Conservation (phyloP, 1,140 invertebrate species). For the Cyclargus thomasi region DNA sequence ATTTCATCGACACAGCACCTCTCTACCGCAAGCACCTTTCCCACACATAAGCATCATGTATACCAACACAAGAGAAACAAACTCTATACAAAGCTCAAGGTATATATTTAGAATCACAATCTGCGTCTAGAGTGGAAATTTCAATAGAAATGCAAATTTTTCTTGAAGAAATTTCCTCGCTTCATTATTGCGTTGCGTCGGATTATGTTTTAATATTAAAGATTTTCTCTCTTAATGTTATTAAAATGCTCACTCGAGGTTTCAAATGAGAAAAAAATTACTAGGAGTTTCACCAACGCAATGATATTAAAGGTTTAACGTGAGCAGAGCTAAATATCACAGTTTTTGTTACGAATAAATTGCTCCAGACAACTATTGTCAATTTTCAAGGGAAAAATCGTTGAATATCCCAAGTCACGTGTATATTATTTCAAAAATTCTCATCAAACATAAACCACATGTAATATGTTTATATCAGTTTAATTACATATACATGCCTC, state of each 20-base stretch:
- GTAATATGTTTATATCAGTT: not conserved
- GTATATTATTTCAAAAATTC: not conserved
- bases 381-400: not conserved
- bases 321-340: too few relatives aligned
- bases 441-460: not conserved
- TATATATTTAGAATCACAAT: constrained; percentile 64
- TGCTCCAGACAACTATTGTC: not conserved
- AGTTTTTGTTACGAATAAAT: too few relatives aligned
- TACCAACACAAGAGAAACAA: constrained; percentile 33
- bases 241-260: not conserved
- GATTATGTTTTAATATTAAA: constrained; percentile 37
- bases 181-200: constrained; percentile 50
- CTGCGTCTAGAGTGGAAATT: constrained; percentile 61
- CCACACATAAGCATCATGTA: constrained; percentile 26
- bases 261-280: not conserved
- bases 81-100: constrained; percentile 54
- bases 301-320: not conserved
- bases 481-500: not conserved
- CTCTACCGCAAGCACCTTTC: constrained; percentile 29
- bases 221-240: constrained; percentile 3
- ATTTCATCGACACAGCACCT: constrained; percentile 23
- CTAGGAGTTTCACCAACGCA: not conserved
- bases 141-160: constrained; percentile 73
- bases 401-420: not conserved
- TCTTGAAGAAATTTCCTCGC: constrained; percentile 53